Base-by-base conservation (phyloP, 2,888 invertebrate genomes). In the Rhorus exstirpatorius region DNA sequence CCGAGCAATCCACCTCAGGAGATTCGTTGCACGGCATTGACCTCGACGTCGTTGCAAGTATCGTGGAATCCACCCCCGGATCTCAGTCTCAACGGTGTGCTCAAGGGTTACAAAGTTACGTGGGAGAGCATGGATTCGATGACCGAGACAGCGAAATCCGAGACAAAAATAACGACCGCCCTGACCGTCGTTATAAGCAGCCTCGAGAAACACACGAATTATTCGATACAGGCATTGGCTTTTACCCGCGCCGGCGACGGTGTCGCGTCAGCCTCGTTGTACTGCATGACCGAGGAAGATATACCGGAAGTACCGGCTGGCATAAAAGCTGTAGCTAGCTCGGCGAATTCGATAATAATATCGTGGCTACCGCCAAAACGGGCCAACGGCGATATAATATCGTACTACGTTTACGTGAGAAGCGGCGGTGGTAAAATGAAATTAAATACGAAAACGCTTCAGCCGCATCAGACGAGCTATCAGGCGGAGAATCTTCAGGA, bases 191-290 rank as follows among this genome's bases (percentile, higher is more conserved):
- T 95, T 1, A 94, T 97, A 83, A 96, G 96, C 77, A 96, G 96
- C 60, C 94, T 98, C 75, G 95, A 96, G 89, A 96, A 97, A 88
- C 98, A 96, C 93, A 98, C 98, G 35, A 98, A 98, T 94, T 98
- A 98, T 93, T 98, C 98, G 41, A 96, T 98, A 70, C 97, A 97
- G 86, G 97, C 98, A 41, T 94, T 97, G 90, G 98, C 98, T 7
- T 98, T 96, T 93, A 98, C 98, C 0, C 95, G 96, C 44, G 96
- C 97, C 58, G 98, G 98, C 0, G 98, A 98, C 91, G 98, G 98
- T 6, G 96, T 97, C 19, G 94, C 97, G 86, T 97, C 97, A 83
- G 95, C 96, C 12, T 96, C 97, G 0, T 95, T 98, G 63, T 97
- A 96, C 92, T 97, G 98, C 89, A 96, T 96, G 87, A 98, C 98